Conservation (phyloP, 2,888 invertebrate species). For the Dynastes hyllus region DNA sequence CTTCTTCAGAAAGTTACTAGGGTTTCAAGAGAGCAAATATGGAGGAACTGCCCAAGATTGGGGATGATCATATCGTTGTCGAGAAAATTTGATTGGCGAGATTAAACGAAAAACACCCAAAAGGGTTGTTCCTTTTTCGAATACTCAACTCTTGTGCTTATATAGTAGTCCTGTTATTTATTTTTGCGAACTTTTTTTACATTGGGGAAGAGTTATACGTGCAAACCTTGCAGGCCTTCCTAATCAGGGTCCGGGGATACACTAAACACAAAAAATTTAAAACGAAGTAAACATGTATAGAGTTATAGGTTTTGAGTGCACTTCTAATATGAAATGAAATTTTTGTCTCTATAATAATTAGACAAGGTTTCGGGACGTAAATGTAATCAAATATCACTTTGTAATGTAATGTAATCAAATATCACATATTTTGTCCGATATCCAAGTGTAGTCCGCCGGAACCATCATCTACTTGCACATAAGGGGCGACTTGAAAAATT, state of each 20-base stretch:
- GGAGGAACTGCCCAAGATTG: neutral
- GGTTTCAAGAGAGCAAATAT: neutral
- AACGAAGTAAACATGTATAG: too few species aligned
- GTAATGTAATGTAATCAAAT: too few species aligned
- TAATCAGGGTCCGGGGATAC: neutral
- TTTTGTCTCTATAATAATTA: too few species aligned
- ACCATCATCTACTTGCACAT: too few species aligned
- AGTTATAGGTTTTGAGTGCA: too few species aligned
- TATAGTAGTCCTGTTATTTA: neutral
- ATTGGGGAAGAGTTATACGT: slow-evolving; percentile 1
- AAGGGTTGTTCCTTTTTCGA: neutral
- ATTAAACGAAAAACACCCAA: neutral
- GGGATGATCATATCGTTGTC: neutral
- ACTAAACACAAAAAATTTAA: too few species aligned
- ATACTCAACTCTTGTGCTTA: neutral
- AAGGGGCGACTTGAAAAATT: too few species aligned
- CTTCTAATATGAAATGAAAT: too few species aligned
- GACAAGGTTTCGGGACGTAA: too few species aligned
- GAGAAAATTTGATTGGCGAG: neutral
- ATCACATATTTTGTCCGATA: too few species aligned
- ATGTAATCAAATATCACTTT: too few species aligned
- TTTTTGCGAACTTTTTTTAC: slow-evolving; percentile 1
- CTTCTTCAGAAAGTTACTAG: neutral
- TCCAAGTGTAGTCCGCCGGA: too few species aligned
- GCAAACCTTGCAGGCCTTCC: neutral